Evolutionary conservation across 2,888 invertebrate species (phyloP), one percentile per base, ranked within the genome.

Genomic region (Danaus chrysippus): DNA sequence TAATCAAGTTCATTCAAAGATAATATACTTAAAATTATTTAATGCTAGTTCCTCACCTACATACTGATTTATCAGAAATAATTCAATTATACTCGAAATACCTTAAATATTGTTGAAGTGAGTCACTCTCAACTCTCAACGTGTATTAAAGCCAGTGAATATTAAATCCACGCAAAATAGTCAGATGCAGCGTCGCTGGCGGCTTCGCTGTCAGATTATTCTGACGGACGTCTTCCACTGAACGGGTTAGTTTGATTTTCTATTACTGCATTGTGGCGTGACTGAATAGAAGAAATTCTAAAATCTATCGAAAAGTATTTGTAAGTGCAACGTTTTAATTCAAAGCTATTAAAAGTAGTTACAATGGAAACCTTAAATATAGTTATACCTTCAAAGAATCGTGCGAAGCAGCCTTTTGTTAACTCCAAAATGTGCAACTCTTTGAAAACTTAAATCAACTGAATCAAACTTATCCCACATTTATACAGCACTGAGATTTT

Each of bases 111-210:
- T 42, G 11, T 11, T 44, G 19, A 57, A 17, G 17, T 15, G 10
- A 17, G 15, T 49, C 49, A 17, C 49, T 49, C n/a, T 10, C 17
- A 49, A 11, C 10, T 46, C 17, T 49, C 17, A 49, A 17, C 17
- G 49, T 43, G n/a, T 17, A 44, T 52, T 54, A 68, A 68, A 73
- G 70, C 73, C 67, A 66, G 70, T 34, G 23, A 34, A 34, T 34
- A 34, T 34, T 34, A 34, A 34, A 34, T 34, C 23, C 23, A 34
- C 69, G 69, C 64, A 67, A 73, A 73, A 73, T 73, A 72, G 73
- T 71, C 72, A 68, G 71, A 43, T 64, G 66, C 69, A 69, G 66
- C 61, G 49, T 42, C 43, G 59, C 60, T 53, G 43, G 42, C 49
- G 52, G 58, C 59, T 58, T 44, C 52, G 42, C 63, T 67, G 67